These are phyloP conservation scores for Holothuria glaberrima DNA, from an alignment of 35 echinoderm and acorn worm genomes.

Conservation along the genomic window DNA sequence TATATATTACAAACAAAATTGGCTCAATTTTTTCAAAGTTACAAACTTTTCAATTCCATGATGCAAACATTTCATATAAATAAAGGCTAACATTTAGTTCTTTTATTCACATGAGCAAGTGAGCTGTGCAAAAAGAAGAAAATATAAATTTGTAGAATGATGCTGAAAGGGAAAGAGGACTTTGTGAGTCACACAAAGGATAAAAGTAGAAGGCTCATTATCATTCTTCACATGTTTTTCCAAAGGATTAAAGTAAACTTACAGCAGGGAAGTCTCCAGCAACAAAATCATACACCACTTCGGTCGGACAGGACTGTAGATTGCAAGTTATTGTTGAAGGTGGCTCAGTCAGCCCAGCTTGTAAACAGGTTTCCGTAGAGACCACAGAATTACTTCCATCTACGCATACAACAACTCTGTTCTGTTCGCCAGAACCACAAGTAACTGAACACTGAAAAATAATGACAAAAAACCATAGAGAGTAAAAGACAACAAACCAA, in stretches of 20 bases:
- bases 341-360: constrained; percentile 23
- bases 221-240: too few relatives aligned
- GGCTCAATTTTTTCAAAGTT: too few relatives aligned
- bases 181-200: too few relatives aligned
- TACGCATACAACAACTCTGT: constrained; percentile 49
- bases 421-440: constrained; percentile 68
- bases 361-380: neutral
- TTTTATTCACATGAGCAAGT: too few relatives aligned
- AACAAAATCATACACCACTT: neutral
- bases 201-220: too few relatives aligned
- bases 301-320: constrained; percentile 24
- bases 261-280: constrained; percentile 14
- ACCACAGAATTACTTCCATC: neutral
- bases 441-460: constrained; percentile 76
- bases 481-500: neutral
- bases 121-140: too few relatives aligned
- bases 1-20: too few relatives aligned
- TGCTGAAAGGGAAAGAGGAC: too few relatives aligned
- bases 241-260: neutral
- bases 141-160: too few relatives aligned
- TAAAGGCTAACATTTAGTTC: too few relatives aligned
- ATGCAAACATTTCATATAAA: too few relatives aligned
- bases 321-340: constrained; percentile 21
- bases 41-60: too few relatives aligned
- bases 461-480: neutral